phyloP scores from a whole-genome alignment of 2,797 vertebrate species.

The Trematomus bernacchii region DNA sequence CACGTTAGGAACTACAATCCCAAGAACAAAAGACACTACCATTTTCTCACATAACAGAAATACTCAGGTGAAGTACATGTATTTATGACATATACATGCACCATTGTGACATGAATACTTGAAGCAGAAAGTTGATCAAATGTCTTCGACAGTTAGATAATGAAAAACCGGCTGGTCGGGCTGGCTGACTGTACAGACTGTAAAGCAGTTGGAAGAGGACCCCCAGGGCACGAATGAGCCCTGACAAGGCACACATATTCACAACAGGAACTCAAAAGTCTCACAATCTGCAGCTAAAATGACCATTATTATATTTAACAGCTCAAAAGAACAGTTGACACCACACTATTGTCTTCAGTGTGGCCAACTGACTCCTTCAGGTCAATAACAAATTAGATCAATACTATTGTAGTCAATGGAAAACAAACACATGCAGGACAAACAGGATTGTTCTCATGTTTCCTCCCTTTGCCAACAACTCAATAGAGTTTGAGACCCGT shows the following conservation, averaged over 20 bases:
- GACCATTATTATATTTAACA: not conserved
- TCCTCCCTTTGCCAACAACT: slow-evolving; percentile 18
- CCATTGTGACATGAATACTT: not conserved
- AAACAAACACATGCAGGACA: not conserved
- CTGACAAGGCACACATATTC: slow-evolving; percentile 60
- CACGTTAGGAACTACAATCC: too few relatives aligned
- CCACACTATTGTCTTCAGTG: not conserved
- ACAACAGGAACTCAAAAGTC: slow-evolving; percentile 25
- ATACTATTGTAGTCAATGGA: too few relatives aligned
- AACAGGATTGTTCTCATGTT: not conserved
- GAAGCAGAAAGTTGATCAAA: not conserved
- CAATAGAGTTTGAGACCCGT: not conserved
- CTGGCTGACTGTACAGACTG: slow-evolving; percentile 31
- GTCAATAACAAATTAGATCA: not conserved
- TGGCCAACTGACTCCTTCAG: not conserved
- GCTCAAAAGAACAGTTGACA: not conserved
- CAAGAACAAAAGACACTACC: too few relatives aligned
- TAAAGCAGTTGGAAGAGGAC: slow-evolving; percentile 46
- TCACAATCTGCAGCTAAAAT: not conserved
- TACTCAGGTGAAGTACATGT: too few relatives aligned
- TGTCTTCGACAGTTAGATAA: not conserved
- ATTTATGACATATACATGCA: not conserved
- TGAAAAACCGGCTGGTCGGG: slow-evolving; percentile 48
- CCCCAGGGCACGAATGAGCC: slow-evolving; percentile 56
- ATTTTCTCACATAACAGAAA: too few relatives aligned